These are phyloP conservation scores for Willowsia nigromaculata DNA, from an alignment of 2,888 invertebrate genomes.

Conservation along the genomic window DNA sequence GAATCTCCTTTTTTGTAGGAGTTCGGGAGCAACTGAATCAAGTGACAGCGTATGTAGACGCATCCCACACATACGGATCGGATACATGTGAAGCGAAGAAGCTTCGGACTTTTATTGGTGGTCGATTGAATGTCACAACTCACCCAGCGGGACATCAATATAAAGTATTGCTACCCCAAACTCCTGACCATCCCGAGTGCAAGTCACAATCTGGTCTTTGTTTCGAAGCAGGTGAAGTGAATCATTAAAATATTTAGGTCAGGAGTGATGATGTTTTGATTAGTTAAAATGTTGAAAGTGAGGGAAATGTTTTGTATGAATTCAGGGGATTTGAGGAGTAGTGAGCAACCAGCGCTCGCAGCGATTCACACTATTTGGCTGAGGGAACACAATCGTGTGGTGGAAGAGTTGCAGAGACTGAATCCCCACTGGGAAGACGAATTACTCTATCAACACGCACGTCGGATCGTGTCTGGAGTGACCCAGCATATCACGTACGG, in stretches of 20 bases:
- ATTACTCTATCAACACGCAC: slow-evolving; percentile 88
- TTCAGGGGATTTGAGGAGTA: slow-evolving; percentile 90
- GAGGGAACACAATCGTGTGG: slow-evolving; percentile 93
- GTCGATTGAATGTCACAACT: slow-evolving; percentile 80
- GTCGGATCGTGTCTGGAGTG: slow-evolving; percentile 88
- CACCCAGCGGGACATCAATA: slow-evolving; percentile 79
- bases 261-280: too few species aligned
- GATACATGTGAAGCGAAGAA: slow-evolving; percentile 81
- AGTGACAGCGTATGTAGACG: slow-evolving; percentile 82
- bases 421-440: slow-evolving; percentile 95
- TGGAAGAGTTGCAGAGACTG: slow-evolving; percentile 87
- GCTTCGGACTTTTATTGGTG: slow-evolving; percentile 79
- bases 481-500: slow-evolving; percentile 91
- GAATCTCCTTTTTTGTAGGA: too few species aligned
- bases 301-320: neutral
- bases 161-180: slow-evolving; percentile 81
- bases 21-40: slow-evolving; percentile 82
- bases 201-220: slow-evolving; percentile 81
- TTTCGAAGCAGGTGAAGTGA: slow-evolving; percentile 79
- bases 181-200: slow-evolving; percentile 81
- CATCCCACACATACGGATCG: slow-evolving; percentile 82
- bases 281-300: too few species aligned
- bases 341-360: slow-evolving; percentile 94
- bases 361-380: slow-evolving; percentile 90
- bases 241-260: too few species aligned